Evolutionary conservation across 2,888 invertebrate species (phyloP).

Genomic region (Mactromeris polynyma): DNA sequence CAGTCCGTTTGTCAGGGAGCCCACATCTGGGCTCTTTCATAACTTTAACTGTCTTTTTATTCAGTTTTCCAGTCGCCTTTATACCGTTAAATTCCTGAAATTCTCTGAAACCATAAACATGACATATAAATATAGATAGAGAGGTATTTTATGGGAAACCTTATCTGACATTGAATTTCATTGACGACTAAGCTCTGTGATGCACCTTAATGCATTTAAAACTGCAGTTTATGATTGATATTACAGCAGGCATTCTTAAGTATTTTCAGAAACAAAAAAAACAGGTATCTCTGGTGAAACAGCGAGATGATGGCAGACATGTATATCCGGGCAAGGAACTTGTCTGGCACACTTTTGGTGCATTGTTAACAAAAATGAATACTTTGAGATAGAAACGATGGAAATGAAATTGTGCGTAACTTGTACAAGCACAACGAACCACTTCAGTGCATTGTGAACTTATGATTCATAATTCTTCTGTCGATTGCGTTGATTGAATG

Average conservation of each 20-base stretch:
- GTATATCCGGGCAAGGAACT: not conserved
- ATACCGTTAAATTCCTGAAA: constrained; percentile 64
- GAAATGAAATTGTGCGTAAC: too few species aligned
- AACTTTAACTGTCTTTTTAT: constrained; percentile 63
- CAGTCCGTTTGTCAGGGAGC: constrained; percentile 56
- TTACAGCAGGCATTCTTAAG: not conserved
- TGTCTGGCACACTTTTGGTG: not conserved
- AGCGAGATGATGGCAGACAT: not conserved
- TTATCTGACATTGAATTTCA: not conserved
- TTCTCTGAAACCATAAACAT: constrained; percentile 52
- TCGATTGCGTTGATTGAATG: too few species aligned
- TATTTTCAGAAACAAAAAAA: not conserved
- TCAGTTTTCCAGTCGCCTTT: constrained; percentile 64
- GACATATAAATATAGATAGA: not conserved
- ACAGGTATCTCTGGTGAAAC: not conserved
- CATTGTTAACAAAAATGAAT: not conserved
- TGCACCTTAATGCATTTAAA: not conserved
- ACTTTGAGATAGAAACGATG: too few species aligned
- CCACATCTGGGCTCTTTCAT: constrained; percentile 70
- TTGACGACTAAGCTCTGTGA: not conserved
- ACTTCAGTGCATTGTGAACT: too few species aligned
- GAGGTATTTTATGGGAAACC: not conserved
- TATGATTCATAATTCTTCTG: too few species aligned
- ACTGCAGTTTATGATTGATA: not conserved
- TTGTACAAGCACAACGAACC: too few species aligned